phyloP scores from a whole-genome alignment of 2,888 invertebrate genomes.

The Escarpia spicata region DNA sequence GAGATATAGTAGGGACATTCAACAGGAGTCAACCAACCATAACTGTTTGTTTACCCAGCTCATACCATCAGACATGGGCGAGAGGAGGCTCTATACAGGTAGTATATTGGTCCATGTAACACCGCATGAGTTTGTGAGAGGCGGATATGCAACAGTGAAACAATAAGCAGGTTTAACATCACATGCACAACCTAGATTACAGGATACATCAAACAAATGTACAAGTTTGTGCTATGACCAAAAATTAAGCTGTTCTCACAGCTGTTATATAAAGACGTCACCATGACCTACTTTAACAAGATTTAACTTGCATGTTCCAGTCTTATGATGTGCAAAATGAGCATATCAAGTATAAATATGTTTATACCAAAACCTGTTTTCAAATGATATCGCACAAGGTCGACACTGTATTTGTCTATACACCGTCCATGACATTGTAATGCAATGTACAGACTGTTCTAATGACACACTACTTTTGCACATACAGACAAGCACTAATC shows the following conservation, averaged over 20 bases:
- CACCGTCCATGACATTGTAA: not conserved
- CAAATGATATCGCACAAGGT: not conserved
- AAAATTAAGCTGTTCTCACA: not conserved
- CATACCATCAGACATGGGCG: not conserved
- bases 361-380: not conserved
- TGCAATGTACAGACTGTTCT: not conserved
- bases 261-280: not conserved
- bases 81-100: not conserved
- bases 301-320: not conserved
- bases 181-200: not conserved
- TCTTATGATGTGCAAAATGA: not conserved
- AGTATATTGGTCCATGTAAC: not conserved
- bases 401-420: not conserved
- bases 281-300: not conserved
- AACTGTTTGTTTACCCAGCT: not conserved
- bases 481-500: not conserved
- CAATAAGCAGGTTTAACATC: not conserved
- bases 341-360: not conserved
- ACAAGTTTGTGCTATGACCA: not conserved
- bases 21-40: not conserved
- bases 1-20: not conserved
- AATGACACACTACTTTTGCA: not conserved
- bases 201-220: not conserved
- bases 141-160: not conserved
- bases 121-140: not conserved